Base-by-base conservation (phyloP, 2,888 invertebrate genomes). In the Meganola albula region DNA sequence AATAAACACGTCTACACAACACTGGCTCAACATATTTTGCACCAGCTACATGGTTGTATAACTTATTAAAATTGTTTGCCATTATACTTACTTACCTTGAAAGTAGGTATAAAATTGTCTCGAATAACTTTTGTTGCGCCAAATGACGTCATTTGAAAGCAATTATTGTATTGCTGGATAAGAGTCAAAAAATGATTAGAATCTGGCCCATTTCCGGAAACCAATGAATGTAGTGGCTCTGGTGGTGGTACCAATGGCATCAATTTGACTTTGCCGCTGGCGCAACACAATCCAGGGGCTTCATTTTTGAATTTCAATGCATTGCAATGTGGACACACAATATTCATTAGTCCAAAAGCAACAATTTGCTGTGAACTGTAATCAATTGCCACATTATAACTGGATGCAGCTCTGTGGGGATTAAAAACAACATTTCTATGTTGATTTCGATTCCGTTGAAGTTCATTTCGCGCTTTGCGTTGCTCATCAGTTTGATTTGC, bases 101-200 rank as follows among this genome's bases (percentile, higher is more conserved):
- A 58, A 52, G 54, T 58, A 8, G 58, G 55, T 45, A 54, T 57
- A 26, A 54, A 53, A 40, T 28, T 35, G n/a, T 40, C 35, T 32
- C 26, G 44, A 30, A 50, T 9, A 10, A 58, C 25, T 12, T 58
- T 36, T 40, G 50, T 57, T 39, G 58, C 48, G 1, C 57, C 53
- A 58, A 60, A 63, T 28, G 56, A 61, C 4, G 60, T 62, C 54
- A 62, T 63, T 45, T 60, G 58, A 29, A 63, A 62, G 37, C 55
- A 58, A 24, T 48, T 52, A 10, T 59, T 59, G 29, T 57, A 60
- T 52, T 60, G 35, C 30, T 58, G 54, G 24, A 59, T 58, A 35
- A 55, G 12, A 6, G 46, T 42, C 44, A 64, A 54, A 40, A 60
- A 27, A 13, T 27, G 27, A 12, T 12, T 27, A 16, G 27, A 27